Conservation (phyloP, 1,140 invertebrate genomes). For the Pteromalus puparum region DNA sequence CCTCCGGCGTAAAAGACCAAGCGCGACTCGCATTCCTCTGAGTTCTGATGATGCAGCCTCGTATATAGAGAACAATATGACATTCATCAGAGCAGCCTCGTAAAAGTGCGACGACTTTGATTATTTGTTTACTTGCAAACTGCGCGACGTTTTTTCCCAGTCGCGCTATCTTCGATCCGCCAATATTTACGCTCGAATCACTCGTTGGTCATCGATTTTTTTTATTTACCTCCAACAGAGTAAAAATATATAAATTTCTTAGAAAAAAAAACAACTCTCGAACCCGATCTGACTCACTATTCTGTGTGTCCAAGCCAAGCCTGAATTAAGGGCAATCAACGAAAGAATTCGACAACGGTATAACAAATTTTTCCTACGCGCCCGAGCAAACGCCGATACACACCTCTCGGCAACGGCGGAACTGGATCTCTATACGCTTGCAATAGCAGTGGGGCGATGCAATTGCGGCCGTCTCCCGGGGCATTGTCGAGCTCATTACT, state of each 20-base stretch:
- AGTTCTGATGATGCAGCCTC: not conserved
- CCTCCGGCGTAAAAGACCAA: constrained; percentile 16
- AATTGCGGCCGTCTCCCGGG: constrained; percentile 13
- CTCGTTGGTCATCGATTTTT: not conserved
- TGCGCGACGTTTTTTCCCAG: not conserved
- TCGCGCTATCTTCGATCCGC: not conserved
- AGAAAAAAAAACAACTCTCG: not conserved
- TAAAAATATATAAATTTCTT: too few relatives aligned
- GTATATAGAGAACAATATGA: constrained; percentile 16
- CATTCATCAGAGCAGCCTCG: constrained; percentile 6
- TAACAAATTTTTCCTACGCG: constrained; percentile 1
- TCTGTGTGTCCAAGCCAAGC: not conserved
- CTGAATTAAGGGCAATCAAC: not conserved
- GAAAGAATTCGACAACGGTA: not conserved
- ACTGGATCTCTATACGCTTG: not conserved
- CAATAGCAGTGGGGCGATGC: not conserved
- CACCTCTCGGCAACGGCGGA: too few relatives aligned
- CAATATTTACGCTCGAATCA: not conserved
- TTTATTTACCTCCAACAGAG: not conserved
- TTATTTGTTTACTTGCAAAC: not conserved
- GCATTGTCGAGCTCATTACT: constrained; percentile 44
- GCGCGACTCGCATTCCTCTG: constrained; percentile 13
- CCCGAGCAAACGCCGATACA: too few relatives aligned
- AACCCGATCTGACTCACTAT: too few relatives aligned
- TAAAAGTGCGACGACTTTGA: not conserved